phyloP scores from a whole-genome alignment of 2,113 vertebrate species.

The Grammomys surdaster region DNA sequence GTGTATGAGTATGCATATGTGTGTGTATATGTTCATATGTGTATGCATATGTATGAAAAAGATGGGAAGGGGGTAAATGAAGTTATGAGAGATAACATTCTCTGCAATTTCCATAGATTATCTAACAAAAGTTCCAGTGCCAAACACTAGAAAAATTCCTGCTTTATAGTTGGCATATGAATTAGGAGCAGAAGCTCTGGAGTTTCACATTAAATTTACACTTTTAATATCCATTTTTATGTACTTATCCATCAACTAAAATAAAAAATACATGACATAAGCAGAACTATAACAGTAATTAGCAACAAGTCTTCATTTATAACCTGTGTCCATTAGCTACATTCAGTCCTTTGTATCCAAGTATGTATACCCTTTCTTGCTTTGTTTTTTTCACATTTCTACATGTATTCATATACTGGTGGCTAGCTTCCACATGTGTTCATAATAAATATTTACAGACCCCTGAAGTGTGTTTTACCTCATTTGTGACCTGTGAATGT shows the following conservation, averaged over 20 bases:
- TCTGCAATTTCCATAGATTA: not conserved
- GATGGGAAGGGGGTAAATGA: not conserved
- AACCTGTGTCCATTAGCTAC: not conserved
- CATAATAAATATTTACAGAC: not conserved
- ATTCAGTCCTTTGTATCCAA: not conserved
- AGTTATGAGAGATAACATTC: not conserved
- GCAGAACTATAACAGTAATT: not conserved
- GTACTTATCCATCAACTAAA: not conserved
- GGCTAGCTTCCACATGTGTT: not conserved
- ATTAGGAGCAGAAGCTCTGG: not conserved
- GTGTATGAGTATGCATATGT: not conserved
- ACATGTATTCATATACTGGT: not conserved
- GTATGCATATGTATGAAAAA: not conserved
- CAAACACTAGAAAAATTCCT: not conserved
- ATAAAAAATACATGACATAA: not conserved
- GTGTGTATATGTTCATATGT: not conserved
- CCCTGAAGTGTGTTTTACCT: not conserved
- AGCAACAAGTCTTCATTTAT: not conserved
- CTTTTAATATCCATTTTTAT: not conserved
- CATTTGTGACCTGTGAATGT: not conserved
- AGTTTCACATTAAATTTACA: not conserved
- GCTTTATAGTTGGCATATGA: not conserved
- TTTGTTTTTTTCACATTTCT: not conserved
- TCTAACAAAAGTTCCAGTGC: not conserved
- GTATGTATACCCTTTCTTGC: not conserved